Percentiles rank a stretch among this genome's conserved stretches.
These are phyloP conservation scores for Pelochelys cantorii DNA, from an alignment of 2,797 vertebrate species.

Conservation along the genomic window DNA sequence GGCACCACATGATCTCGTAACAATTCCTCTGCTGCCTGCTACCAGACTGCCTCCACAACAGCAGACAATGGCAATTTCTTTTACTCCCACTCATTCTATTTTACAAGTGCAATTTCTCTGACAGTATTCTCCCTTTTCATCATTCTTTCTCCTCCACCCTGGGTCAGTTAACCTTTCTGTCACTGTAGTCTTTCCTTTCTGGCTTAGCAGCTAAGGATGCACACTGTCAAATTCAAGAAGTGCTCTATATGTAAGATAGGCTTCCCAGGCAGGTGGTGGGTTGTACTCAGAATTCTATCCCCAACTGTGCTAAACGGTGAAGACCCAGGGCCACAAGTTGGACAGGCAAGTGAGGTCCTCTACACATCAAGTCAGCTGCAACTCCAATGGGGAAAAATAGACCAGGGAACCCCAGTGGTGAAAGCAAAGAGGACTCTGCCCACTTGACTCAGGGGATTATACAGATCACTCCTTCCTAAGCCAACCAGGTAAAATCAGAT, in stretches of 20 bases:
- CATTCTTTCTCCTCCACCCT: no score
- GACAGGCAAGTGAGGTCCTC: not conserved
- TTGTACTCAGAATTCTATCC: not conserved
- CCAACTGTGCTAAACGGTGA: not conserved
- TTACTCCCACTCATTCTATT: not conserved
- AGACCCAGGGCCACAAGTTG: not conserved
- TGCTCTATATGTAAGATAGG: no score
- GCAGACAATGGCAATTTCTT: not conserved
- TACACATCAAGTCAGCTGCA: not conserved
- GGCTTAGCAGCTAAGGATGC: not conserved
- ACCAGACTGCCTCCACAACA: not conserved
- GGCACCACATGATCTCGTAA: not conserved
- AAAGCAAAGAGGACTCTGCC: not conserved
- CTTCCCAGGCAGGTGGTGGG: not conserved
- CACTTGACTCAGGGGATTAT: not conserved
- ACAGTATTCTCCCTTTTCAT: not conserved
- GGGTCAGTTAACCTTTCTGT: not conserved
- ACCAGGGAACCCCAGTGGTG: not conserved
- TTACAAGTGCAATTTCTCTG: not conserved
- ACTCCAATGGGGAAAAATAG: not conserved
- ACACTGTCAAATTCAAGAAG: no score
- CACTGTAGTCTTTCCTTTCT: not conserved
- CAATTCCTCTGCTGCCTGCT: not conserved
- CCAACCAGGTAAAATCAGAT: no score
- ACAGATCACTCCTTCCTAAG: not conserved